Evolutionary conservation across 2,113 vertebrate species (phyloP).

Genomic region (Elanoides forficatus): DNA sequence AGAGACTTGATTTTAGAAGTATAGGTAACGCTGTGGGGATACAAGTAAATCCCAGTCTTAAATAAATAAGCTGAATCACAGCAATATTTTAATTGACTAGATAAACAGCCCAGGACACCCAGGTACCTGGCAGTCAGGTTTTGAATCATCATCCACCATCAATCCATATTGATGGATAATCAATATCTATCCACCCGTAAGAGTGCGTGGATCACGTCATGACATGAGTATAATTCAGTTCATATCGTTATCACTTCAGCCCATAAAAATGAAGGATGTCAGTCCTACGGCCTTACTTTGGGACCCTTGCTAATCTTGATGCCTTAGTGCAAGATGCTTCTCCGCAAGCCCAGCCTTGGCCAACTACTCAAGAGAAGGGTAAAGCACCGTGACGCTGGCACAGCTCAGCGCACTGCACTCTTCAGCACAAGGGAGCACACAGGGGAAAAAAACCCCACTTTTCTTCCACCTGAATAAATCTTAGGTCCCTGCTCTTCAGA

Average conservation of each 20-base stretch:
- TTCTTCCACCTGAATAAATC: background rate
- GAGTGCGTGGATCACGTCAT: background rate
- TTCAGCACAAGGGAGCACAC: background rate
- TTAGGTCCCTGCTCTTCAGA: background rate
- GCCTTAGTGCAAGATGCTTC: background rate
- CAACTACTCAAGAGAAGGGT: background rate
- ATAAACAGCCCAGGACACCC: background rate
- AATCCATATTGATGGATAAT: slow-evolving; percentile 17
- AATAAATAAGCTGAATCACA: background rate
- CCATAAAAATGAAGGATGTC: slow-evolving; percentile 39
- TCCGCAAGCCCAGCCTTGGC: background rate
- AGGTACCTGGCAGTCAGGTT: background rate
- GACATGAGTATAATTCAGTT: slow-evolving; percentile 11
- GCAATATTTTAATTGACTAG: background rate
- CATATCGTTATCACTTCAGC: background rate
- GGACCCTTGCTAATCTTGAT: background rate
- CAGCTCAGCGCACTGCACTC: background rate
- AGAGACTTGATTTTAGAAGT: slow-evolving; percentile 49
- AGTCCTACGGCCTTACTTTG: background rate
- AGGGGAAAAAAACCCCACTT: background rate
- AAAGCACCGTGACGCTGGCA: background rate
- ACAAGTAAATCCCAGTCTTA: background rate
- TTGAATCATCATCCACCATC: background rate
- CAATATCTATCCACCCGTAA: background rate
- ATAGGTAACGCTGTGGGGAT: background rate